Base-by-base conservation (phyloP, 2,797 vertebrate genomes). In the Anisognathus igniventris region DNA sequence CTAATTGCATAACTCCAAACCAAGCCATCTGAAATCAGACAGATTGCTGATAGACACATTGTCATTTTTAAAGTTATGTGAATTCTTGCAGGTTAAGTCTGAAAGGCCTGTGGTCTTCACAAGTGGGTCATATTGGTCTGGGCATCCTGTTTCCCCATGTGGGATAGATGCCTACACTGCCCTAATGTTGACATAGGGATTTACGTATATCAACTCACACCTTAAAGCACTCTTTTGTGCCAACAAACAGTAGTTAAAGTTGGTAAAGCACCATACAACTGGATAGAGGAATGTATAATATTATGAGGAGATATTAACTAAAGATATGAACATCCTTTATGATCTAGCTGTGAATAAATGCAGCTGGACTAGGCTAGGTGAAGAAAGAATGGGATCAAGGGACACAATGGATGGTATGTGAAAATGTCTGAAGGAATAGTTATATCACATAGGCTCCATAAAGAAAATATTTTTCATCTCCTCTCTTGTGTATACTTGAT, bases 101-200 rank as follows among this genome's bases (percentile, higher is more conserved):
- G 1, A 61, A 70, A 77, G 10, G 12, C 2, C 13, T 44, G 4
- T n/a, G 11, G 15, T 6, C 16, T 78, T 62, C 20, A 45, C 2
- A 2, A 23, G 21, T 30, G 24, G 15, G 12, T 35, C 6, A 44
- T 50, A n/a, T 0, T 0, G 0, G 10, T 27, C 25, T 74, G 39
- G 45, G 8, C 62, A 50, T 45, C 14, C n/a, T 40, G 7, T 16
- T 88, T 62, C 18, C 7, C 11, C 6, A 2, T 1, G 3, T 39
- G 37, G 30, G 39, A 56, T 3, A 57, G 48, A 47, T 31, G 17
- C 13, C 14, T 20, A 13, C 37, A 21, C 19, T 60, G 14, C 13
- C 37, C 14, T 39, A 25, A 30, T 4, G 2, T 5, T 56, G 4
- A 18, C 50, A 27, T 19, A 56, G 7, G 6, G 12, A 64, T 5